Conservation (phyloP, 2,888 invertebrate genomes). For the Trachelus tabidus region DNA sequence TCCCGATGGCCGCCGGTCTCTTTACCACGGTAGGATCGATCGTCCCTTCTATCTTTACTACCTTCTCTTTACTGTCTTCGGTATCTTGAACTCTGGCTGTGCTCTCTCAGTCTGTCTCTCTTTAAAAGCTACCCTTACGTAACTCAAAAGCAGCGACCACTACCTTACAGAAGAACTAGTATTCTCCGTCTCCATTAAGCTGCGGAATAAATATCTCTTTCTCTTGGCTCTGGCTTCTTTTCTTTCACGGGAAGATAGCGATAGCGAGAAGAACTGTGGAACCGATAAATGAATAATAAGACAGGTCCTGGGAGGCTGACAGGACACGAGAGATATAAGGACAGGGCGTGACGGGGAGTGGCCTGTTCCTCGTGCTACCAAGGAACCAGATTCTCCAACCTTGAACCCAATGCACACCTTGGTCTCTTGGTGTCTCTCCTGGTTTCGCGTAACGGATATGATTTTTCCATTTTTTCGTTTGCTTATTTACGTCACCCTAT, state of each 20-base stretch:
- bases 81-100: background rate
- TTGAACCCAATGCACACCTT: slow-evolving; percentile 33
- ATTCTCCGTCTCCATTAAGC: background rate
- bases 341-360: slow-evolving; percentile 41
- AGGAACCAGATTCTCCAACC: slow-evolving; percentile 32
- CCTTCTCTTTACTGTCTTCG: background rate
- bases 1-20: slow-evolving; percentile 31
- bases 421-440: background rate
- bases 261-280: slow-evolving; percentile 7
- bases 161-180: background rate
- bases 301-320: slow-evolving; percentile 29
- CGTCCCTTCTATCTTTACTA: slow-evolving; percentile 5
- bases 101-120: background rate
- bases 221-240: background rate
- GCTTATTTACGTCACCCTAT: background rate
- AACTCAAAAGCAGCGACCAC: background rate
- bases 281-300: slow-evolving; percentile 41
- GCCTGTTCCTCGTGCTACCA: slow-evolving; percentile 28
- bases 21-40: slow-evolving; percentile 20
- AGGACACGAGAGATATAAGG: slow-evolving; percentile 32
- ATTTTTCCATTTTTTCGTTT: background rate
- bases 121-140: background rate
- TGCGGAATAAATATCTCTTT: background rate
- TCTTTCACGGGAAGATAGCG: background rate
- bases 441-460: background rate